Evolutionary conservation across 2,113 vertebrate species (phyloP).

Genomic region (Hemicordylus capensis): DNA sequence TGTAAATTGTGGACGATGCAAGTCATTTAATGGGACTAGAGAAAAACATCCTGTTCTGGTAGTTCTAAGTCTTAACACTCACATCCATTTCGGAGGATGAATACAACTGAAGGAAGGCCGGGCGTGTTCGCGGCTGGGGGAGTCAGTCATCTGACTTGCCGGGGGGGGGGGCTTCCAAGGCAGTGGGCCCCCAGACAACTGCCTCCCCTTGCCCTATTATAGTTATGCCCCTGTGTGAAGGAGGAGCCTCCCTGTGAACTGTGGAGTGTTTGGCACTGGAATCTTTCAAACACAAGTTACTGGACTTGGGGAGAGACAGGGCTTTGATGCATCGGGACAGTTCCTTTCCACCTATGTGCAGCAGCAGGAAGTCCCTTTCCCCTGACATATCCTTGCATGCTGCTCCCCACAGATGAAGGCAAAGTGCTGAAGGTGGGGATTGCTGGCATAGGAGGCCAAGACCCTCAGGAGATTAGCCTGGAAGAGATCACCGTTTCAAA

Average conservation of each 20-base stretch:
- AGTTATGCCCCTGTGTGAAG: too few relatives aligned
- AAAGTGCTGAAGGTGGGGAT: constrained; percentile 83
- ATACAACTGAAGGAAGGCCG: too few relatives aligned
- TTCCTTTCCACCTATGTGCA: background rate
- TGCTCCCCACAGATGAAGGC: constrained; percentile 76
- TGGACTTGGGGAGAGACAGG: background rate
- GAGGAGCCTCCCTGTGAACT: background rate
- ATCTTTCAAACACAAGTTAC: background rate
- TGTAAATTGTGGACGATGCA: too few relatives aligned
- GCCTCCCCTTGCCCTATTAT: too few relatives aligned
- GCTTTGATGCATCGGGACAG: background rate
- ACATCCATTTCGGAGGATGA: too few relatives aligned
- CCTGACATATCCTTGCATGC: background rate
- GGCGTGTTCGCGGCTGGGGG: too few relatives aligned
- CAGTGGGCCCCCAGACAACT: too few relatives aligned
- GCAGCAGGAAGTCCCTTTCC: background rate
- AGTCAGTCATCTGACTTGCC: too few relatives aligned
- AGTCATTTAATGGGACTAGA: too few relatives aligned
- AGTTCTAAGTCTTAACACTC: too few relatives aligned
- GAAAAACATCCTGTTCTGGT: too few relatives aligned
- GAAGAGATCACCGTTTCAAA: constrained; percentile 83
- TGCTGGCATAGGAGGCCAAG: constrained; percentile 60
- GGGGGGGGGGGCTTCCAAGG: too few relatives aligned
- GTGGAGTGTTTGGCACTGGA: background rate
- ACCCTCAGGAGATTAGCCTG: constrained; percentile 78